These are phyloP conservation scores for Cynopterus sphinx DNA, from an alignment of 2,797 vertebrate species.

Conservation along the genomic window DNA sequence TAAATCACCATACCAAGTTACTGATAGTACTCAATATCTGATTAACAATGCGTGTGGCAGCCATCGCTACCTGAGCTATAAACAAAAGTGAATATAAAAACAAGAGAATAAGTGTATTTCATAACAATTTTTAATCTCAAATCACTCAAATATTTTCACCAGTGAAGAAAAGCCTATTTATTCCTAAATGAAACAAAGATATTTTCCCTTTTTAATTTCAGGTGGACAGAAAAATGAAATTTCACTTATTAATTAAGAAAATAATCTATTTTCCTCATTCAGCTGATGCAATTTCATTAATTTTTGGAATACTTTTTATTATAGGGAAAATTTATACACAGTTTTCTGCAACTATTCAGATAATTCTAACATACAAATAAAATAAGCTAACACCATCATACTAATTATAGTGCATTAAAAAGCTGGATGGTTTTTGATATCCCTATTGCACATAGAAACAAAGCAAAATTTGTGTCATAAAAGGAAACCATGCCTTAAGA, in stretches of 20 bases:
- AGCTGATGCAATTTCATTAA: background rate
- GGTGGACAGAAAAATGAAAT: background rate
- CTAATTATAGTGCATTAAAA: constrained; percentile 19
- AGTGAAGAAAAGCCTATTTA: background rate
- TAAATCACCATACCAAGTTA: constrained; percentile 64
- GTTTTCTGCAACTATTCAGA: background rate
- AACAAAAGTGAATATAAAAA: background rate
- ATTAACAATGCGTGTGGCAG: constrained; percentile 27
- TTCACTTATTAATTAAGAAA: constrained; percentile 4
- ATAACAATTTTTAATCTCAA: constrained; percentile 36
- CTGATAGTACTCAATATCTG: constrained; percentile 48
- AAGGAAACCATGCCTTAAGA: background rate
- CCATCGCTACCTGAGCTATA: background rate
- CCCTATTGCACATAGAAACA: background rate
- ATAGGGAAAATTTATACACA: background rate
- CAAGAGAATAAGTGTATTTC: background rate
- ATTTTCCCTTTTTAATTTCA: constrained; percentile 10
- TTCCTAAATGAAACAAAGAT: constrained; percentile 38
- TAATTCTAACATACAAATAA: background rate
- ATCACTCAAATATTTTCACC: background rate
- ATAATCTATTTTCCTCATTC: background rate
- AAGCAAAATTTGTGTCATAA: background rate
- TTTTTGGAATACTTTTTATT: background rate
- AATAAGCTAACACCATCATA: background rate
- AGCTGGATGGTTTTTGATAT: background rate